A percentile compares a stretch with the other conserved stretches of the same genome.
Conservation (phyloP, 2,113 vertebrate species). For the Heloderma charlesbogerti region DNA sequence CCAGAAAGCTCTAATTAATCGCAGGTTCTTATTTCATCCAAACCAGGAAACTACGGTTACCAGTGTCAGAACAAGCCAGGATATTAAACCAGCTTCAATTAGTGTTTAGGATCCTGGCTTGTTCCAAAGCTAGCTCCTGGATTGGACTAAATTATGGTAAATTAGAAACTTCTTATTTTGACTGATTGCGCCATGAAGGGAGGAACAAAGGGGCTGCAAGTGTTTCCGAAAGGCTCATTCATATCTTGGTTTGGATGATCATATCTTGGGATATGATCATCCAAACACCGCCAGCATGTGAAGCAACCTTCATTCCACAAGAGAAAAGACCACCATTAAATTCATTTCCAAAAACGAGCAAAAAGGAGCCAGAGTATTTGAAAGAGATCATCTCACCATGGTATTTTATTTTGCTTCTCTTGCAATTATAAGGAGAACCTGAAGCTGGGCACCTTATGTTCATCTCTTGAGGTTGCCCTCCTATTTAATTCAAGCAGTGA, state of each 20-base stretch:
- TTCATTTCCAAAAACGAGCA: not conserved
- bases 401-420: not conserved
- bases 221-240: too few relatives aligned
- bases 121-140: too few relatives aligned
- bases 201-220: too few relatives aligned
- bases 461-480: not conserved
- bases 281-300: not conserved
- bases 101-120: too few relatives aligned
- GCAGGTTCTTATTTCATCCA: too few relatives aligned
- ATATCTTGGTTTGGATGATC: not conserved
- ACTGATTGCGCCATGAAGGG: not conserved
- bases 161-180: not conserved
- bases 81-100: not conserved
- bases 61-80: too few relatives aligned
- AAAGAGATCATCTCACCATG: not conserved
- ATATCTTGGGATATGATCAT: not conserved
- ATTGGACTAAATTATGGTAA: not conserved
- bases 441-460: conserved; percentile 15
- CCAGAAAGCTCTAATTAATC: too few relatives aligned
- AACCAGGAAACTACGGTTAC: too few relatives aligned
- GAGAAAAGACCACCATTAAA: not conserved
- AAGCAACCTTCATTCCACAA: not conserved
- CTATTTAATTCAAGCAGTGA: conserved; percentile 38
- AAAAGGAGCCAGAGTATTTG: not conserved
- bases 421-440: not conserved